A percentile compares a stretch with the other conserved stretches of the same genome.
These are phyloP conservation scores for Tyria jacobaeae DNA, from an alignment of 2,888 invertebrate species.

Conservation along the genomic window DNA sequence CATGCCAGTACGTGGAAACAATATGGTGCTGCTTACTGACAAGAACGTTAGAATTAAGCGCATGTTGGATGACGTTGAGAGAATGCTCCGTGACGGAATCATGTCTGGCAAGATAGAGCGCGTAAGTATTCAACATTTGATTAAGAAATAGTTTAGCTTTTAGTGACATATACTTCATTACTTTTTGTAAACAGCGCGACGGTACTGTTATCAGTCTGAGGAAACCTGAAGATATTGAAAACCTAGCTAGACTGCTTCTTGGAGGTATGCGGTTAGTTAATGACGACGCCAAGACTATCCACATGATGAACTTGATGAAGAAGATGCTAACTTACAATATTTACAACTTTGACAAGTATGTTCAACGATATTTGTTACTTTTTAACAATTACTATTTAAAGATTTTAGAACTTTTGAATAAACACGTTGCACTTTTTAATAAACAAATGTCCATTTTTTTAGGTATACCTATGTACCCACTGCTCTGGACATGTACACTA, in stretches of 20 bases:
- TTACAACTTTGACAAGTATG: constrained; percentile 78
- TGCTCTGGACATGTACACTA: constrained; percentile 88
- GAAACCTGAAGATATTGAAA: constrained; percentile 89
- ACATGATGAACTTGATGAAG: constrained; percentile 70
- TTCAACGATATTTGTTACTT: constrained; percentile 12
- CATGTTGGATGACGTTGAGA: constrained; percentile 78
- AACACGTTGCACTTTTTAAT: neutral
- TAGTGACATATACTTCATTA: neutral
- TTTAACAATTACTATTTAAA: neutral
- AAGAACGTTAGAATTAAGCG: constrained; percentile 65
- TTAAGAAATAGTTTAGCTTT: neutral
- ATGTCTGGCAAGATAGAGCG: constrained; percentile 71
- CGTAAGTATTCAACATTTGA: constrained; percentile 57
- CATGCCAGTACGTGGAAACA: constrained; percentile 84
- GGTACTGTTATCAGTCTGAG: constrained; percentile 87
- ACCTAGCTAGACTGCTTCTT: constrained; percentile 89
- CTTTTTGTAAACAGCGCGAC: constrained; percentile 74
- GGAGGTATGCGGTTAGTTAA: constrained; percentile 86
- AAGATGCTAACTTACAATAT: constrained; percentile 69
- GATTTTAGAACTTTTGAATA: too few species aligned
- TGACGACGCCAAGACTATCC: constrained; percentile 85
- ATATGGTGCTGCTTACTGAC: constrained; percentile 63
- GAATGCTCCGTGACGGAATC: constrained; percentile 83
- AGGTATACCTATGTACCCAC: constrained; percentile 86
- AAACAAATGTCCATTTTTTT: constrained; percentile 22